Conservation (phyloP, 2,888 invertebrate genomes). For the Drosophila paramelanica region DNA sequence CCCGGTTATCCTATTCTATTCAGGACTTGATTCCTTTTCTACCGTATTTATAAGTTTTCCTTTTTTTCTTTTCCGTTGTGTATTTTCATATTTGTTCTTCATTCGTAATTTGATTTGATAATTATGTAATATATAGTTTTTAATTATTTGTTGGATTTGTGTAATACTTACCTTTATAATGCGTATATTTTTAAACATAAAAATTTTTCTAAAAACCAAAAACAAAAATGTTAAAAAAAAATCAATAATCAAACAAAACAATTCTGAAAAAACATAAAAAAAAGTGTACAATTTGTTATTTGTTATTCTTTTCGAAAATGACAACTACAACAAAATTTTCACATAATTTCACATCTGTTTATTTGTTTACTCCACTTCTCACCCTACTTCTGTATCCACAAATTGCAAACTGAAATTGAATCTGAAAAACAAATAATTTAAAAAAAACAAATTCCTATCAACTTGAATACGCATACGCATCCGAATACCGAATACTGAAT, state of each 20-base stretch:
- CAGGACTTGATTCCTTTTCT: constrained; percentile 51
- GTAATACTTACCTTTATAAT: constrained; percentile 55
- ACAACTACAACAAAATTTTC: constrained; percentile 78
- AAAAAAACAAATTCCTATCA: constrained; percentile 31
- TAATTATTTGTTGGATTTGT: constrained; percentile 50
- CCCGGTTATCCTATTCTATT: constrained; percentile 52
- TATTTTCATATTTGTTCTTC: constrained; percentile 35
- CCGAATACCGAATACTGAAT: constrained; percentile 58
- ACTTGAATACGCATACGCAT: constrained; percentile 48
- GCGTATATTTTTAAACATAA: constrained; percentile 31
- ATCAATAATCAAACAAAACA: constrained; percentile 23
- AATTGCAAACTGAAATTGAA: constrained; percentile 73
- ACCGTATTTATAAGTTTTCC: constrained; percentile 31
- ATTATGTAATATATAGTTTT: constrained; percentile 42
- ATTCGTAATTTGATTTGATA: constrained; percentile 54
- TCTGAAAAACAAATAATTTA: constrained; percentile 42
- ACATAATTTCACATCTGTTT: constrained; percentile 85
- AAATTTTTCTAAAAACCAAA: constrained; percentile 26
- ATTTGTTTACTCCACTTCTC: constrained; percentile 85
- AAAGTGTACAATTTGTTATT: constrained; percentile 56
- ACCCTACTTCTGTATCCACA: constrained; percentile 81
- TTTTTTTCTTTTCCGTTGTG: constrained; percentile 20
- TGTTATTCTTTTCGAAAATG: constrained; percentile 54
- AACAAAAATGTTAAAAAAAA: constrained; percentile 23
- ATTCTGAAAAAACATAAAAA: constrained; percentile 22